Percentiles rank a stretch among this genome's conserved stretches.
These are phyloP conservation scores for Steinernema feltiae DNA, from an alignment of 1,140 invertebrate genomes.

Conservation along the genomic window DNA sequence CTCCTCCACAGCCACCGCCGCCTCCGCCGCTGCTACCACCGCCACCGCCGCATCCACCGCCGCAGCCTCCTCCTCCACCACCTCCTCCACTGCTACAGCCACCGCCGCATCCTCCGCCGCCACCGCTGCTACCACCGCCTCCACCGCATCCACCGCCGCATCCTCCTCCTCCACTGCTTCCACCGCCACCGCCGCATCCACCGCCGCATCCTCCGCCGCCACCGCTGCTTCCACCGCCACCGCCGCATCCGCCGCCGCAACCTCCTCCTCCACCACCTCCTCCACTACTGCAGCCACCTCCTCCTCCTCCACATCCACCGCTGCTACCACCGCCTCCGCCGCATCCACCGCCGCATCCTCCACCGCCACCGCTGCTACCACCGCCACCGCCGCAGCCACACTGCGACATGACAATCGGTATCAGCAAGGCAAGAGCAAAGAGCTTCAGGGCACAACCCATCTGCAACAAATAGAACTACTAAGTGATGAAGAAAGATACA, in stretches of 20 bases:
- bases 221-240: not conserved
- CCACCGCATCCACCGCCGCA: not conserved
- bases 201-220: not conserved
- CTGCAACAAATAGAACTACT: not conserved
- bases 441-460: conserved; percentile 1
- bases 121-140: not conserved
- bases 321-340: not conserved
- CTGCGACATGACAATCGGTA: not conserved
- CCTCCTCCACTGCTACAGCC: not conserved
- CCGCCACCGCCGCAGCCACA: not conserved
- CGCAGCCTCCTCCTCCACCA: not conserved
- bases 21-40: not conserved
- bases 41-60: not conserved
- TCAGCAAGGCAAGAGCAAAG: not conserved
- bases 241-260: not conserved
- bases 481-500: not conserved
- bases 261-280: not conserved
- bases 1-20: not conserved
- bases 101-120: not conserved
- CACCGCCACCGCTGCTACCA: not conserved
- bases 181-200: not conserved
- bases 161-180: too few species aligned
- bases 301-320: not conserved
- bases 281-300: not conserved
- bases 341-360: not conserved